phyloP scores from a whole-genome alignment of 2,113 vertebrate genomes.

The Cyrtonyx montezumae region DNA sequence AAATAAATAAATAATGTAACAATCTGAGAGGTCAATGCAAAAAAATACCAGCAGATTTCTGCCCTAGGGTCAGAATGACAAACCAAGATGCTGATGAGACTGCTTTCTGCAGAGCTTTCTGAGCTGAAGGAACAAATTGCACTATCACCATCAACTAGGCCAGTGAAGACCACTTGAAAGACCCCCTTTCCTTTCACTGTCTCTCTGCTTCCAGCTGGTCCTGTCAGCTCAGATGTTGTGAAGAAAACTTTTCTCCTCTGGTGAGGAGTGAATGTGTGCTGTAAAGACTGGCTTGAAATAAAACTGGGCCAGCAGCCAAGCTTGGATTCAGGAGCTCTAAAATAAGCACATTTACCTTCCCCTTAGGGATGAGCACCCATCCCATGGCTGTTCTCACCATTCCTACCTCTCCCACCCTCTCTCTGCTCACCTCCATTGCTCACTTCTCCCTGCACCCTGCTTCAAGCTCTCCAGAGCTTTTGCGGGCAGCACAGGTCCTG shows the following conservation, averaged over 20 bases:
- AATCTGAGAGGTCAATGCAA: background rate
- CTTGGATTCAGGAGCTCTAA: constrained; percentile 21
- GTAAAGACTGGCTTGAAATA: constrained; percentile 22
- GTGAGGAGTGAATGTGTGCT: constrained; percentile 9
- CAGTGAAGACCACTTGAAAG: background rate
- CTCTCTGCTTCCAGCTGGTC: constrained; percentile 17
- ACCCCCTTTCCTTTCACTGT: background rate
- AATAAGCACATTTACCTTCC: constrained; percentile 1
- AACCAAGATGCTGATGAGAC: background rate
- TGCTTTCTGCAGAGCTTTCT: background rate
- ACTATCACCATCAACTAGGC: background rate
- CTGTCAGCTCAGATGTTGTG: background rate
- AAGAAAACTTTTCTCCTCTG: constrained; percentile 34
- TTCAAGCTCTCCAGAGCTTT: background rate
- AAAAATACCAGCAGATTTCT: background rate
- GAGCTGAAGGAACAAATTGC: background rate
- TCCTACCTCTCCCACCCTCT: background rate
- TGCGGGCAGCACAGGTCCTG: background rate
- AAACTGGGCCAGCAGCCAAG: constrained; percentile 25
- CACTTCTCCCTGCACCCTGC: background rate
- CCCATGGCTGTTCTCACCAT: background rate
- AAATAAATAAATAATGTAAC: background rate
- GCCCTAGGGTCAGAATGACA: background rate
- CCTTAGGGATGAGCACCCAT: background rate
- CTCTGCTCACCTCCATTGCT: background rate